phyloP scores from a whole-genome alignment of 2,888 invertebrate genomes.

The Agriopis leucophaearia region DNA sequence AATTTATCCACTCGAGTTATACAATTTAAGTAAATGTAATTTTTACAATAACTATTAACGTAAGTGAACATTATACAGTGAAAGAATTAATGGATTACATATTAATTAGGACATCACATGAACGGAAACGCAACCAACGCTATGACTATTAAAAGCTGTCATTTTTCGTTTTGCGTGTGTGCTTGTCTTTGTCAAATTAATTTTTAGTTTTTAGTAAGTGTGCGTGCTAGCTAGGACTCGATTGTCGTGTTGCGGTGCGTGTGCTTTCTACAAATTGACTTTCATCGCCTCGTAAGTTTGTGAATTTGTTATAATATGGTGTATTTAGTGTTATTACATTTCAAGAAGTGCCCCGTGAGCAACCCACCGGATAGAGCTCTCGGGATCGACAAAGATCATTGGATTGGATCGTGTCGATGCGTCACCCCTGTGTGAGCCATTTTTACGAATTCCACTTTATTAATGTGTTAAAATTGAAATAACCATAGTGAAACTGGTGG shows the following conservation, averaged over 20 bases:
- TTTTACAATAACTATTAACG: background rate
- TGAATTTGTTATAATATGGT: conserved; percentile 72
- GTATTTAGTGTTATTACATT: conserved; percentile 63
- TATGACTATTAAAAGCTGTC: conserved; percentile 11
- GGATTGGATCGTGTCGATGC: conserved; percentile 85
- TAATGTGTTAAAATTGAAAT: conserved; percentile 17
- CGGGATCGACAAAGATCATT: conserved; percentile 71
- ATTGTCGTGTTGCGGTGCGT: conserved; percentile 83
- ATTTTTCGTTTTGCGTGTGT: conserved; percentile 29
- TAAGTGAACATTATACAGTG: background rate
- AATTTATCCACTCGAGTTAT: no score
- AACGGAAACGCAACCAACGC: conserved; percentile 8
- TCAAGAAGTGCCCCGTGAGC: conserved; percentile 47
- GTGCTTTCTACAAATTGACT: conserved; percentile 83
- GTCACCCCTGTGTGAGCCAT: conserved; percentile 86
- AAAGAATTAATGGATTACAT: background rate
- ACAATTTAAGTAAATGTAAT: no score
- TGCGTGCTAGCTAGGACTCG: conserved; percentile 74
- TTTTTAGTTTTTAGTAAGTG: conserved; percentile 68
- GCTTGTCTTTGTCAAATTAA: conserved; percentile 53
- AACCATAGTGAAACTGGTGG: background rate
- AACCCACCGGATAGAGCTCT: conserved; percentile 47
- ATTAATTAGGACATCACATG: conserved; percentile 1
- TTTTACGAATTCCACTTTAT: conserved; percentile 72
- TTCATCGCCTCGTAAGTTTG: conserved; percentile 86